These are phyloP conservation scores for Elgaria multicarinata DNA, from an alignment of 2,113 vertebrate genomes.

Conservation along the genomic window DNA sequence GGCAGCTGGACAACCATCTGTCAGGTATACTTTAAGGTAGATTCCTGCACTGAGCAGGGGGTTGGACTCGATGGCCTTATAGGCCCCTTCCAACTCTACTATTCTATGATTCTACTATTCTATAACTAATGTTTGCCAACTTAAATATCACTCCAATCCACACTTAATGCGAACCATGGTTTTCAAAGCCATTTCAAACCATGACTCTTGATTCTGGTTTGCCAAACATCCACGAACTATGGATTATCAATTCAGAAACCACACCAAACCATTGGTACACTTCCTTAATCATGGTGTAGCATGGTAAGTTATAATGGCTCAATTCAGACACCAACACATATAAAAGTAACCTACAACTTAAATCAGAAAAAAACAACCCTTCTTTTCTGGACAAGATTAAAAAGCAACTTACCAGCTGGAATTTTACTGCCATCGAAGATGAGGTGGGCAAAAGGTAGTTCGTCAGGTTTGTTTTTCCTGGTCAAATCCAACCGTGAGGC, in stretches of 20 bases:
- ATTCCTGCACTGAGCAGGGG: too few relatives aligned
- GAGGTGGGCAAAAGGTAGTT: conserved; percentile 81
- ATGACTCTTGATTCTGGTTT: not conserved
- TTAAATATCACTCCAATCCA: not conserved
- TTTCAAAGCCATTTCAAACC: not conserved
- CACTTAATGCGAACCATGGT: not conserved
- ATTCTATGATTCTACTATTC: too few relatives aligned
- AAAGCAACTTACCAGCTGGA: conserved; percentile 74
- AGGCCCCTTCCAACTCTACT: too few relatives aligned
- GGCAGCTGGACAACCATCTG: too few relatives aligned
- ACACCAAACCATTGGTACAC: not conserved
- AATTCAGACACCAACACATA: not conserved
- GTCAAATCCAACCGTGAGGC: conserved; percentile 67
- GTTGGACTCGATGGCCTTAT: too few relatives aligned
- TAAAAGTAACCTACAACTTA: not conserved
- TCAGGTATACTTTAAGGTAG: too few relatives aligned
- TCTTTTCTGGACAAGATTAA: conserved; percentile 4
- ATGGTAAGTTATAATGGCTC: not conserved
- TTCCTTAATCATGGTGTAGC: not conserved
- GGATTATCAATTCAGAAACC: not conserved
- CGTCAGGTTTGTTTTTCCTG: conserved; percentile 70
- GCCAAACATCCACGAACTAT: not conserved
- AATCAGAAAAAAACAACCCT: not conserved
- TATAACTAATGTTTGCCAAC: not conserved
- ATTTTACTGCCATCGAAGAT: conserved; percentile 80